Base-by-base conservation (phyloP, 2,113 vertebrate species). In the Andinoacara biseriatus region DNA sequence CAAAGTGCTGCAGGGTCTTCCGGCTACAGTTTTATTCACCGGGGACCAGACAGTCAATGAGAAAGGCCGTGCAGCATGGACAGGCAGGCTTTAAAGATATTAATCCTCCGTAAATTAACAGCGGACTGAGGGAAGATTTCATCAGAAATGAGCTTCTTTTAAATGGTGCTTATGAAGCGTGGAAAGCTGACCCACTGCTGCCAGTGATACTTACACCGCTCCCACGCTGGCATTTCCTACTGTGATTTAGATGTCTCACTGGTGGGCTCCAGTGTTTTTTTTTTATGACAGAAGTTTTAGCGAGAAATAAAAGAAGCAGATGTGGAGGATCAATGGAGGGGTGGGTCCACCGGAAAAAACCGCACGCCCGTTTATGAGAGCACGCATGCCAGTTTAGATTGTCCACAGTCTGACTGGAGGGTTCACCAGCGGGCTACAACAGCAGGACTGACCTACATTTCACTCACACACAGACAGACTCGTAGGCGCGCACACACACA, bases 381-480 rank as follows among this genome's bases (percentile, higher is more conserved):
- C 58, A 61, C 65, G 56, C 62, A 80, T 81, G 86, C 87, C 86
- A 87, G 24, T 83, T 90, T 56, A 81, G 62, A 86, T 86, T 86
- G 86, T 89, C 89, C 74, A 67, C 69, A 83, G 60, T 56, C 40
- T 81, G 78, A 93, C 89, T 90, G 78, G 59, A 83, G 86, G 93
- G 89, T 92, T 92, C 93, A 93, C 76, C 87, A 76, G 86, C 58
- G 59, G 92, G 90, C 81, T 85, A 85, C 63, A 87, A 83, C 86
- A 87, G 84, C 90, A 91, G 79, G 86, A 82, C 91, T 95, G 94
- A 95, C 95, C 95, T 95, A 95, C 86, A 94, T 95, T 93, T 92
- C 40, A 76, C 15, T 63, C 76, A 63, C 74, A 65, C 61, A 40
- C 62, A 85, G 8, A 69, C 75, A 86, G 2, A 57, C 26, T 78